These are phyloP conservation scores for Odiellus spinosus DNA, from an alignment of 2,888 invertebrate species.

Conservation along the genomic window DNA sequence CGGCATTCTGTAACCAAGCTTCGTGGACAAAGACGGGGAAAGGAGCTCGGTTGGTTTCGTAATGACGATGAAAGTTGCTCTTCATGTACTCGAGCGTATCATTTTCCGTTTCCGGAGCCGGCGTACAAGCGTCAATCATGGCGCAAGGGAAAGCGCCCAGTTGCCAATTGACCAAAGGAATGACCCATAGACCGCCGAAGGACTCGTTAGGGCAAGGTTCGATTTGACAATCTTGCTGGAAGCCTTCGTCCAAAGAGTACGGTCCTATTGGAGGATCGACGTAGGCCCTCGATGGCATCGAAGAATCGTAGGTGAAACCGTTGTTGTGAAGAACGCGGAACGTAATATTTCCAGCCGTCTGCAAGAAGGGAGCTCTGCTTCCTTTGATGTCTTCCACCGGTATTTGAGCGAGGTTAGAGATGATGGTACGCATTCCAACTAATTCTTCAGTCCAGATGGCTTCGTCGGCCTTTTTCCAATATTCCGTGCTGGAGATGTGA, in stretches of 20 bases:
- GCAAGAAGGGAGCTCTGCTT: slow-evolving; percentile 40
- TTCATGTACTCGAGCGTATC: neutral
- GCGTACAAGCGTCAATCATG: slow-evolving; percentile 3
- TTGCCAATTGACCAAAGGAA: slow-evolving; percentile 5
- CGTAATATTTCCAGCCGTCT: slow-evolving; percentile 41
- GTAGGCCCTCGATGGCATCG: slow-evolving; percentile 40
- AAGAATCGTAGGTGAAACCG: slow-evolving; percentile 43
- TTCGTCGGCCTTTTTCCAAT: slow-evolving; percentile 18
- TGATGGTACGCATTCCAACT: slow-evolving; percentile 22
- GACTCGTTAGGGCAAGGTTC: slow-evolving; percentile 41
- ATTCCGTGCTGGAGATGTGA: slow-evolving; percentile 17
- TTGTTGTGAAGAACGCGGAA: slow-evolving; percentile 39
- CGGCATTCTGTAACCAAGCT: slow-evolving; percentile 6
- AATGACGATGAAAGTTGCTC: slow-evolving; percentile 8
- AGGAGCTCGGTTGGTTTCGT: slow-evolving; percentile 10
- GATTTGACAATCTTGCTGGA: slow-evolving; percentile 37
- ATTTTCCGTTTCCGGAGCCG: neutral
- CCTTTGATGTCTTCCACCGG: slow-evolving; percentile 27
- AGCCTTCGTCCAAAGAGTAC: slow-evolving; percentile 45
- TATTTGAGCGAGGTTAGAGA: slow-evolving; percentile 20
- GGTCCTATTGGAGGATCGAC: slow-evolving; percentile 43
- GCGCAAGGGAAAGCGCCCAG: neutral
- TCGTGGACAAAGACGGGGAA: slow-evolving; percentile 13
- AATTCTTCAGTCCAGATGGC: slow-evolving; percentile 23
- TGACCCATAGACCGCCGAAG: slow-evolving; percentile 40